These are phyloP conservation scores for Muscicapa adusta DNA, from an alignment of 2,113 vertebrate species.

Conservation along the genomic window DNA sequence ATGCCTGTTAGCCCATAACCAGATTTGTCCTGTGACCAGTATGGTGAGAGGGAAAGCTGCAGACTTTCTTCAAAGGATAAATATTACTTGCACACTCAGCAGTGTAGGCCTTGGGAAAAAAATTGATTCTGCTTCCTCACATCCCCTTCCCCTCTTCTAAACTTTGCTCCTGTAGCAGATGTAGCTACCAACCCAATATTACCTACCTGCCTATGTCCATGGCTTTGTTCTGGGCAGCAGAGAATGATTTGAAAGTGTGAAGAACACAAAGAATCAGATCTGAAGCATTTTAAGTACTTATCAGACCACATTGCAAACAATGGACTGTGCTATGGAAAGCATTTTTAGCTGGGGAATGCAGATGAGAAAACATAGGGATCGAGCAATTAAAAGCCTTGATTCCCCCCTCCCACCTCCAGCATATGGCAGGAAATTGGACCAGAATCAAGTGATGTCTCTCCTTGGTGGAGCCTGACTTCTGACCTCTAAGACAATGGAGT, in stretches of 20 bases:
- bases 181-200: background rate
- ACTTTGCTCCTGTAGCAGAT: background rate
- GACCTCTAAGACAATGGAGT: slow-evolving; percentile 72
- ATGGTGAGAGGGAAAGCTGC: background rate
- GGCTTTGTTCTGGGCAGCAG: background rate
- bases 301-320: background rate
- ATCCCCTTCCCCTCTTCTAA: background rate
- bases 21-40: background rate
- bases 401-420: slow-evolving; percentile 58
- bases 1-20: background rate
- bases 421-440: slow-evolving; percentile 71
- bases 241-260: background rate
- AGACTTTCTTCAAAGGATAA: background rate
- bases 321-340: background rate
- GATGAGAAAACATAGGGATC: slow-evolving; percentile 40
- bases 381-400: slow-evolving; percentile 62
- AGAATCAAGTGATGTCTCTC: slow-evolving; percentile 65
- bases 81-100: background rate
- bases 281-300: background rate
- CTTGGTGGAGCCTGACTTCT: slow-evolving; percentile 55
- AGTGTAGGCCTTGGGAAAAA: background rate
- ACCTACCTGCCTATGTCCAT: background rate
- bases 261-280: background rate
- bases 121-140: rapidly evolving
- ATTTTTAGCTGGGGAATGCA: slow-evolving; percentile 55